Evolutionary conservation across 2,888 invertebrate genomes (phyloP).

Genomic region (Subacronicta megacephala): DNA sequence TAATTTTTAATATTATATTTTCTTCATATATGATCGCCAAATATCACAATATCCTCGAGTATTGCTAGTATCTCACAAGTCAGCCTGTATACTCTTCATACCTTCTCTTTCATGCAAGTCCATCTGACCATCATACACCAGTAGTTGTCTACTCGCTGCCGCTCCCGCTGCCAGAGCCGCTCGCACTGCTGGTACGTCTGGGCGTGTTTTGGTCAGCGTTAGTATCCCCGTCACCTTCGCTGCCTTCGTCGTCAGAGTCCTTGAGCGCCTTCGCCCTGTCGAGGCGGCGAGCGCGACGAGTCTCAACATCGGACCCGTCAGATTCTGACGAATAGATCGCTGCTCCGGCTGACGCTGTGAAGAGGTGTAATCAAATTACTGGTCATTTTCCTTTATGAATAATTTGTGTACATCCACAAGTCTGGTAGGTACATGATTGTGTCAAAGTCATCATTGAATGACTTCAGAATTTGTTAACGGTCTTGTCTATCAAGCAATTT

Average conservation of each 20-base stretch:
- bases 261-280: conserved; percentile 94
- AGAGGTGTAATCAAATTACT: background rate
- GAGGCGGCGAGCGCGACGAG: conserved; percentile 91
- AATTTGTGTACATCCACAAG: too few relatives aligned
- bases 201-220: conserved; percentile 58
- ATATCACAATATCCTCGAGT: too few relatives aligned
- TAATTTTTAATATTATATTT: too few relatives aligned
- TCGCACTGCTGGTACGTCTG: conserved; percentile 59
- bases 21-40: too few relatives aligned
- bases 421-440: too few relatives aligned
- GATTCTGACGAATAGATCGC: conserved; percentile 97
- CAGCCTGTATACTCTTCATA: too few relatives aligned
- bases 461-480: too few relatives aligned
- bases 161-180: conserved; percentile 62
- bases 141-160: conserved; percentile 53
- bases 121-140: background rate
- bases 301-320: conserved; percentile 95
- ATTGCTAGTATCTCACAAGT: too few relatives aligned
- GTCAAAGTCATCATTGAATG: too few relatives aligned
- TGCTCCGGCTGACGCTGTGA: conserved; percentile 85
- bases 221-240: conserved; percentile 70
- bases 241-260: conserved; percentile 93
- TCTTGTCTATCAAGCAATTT: too few relatives aligned
- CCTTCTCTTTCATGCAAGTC: background rate
- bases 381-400: too few relatives aligned